Evolutionary conservation across 92 coral and sea anemone genomes (phyloP).

Genomic region (Palythoa grandis): DNA sequence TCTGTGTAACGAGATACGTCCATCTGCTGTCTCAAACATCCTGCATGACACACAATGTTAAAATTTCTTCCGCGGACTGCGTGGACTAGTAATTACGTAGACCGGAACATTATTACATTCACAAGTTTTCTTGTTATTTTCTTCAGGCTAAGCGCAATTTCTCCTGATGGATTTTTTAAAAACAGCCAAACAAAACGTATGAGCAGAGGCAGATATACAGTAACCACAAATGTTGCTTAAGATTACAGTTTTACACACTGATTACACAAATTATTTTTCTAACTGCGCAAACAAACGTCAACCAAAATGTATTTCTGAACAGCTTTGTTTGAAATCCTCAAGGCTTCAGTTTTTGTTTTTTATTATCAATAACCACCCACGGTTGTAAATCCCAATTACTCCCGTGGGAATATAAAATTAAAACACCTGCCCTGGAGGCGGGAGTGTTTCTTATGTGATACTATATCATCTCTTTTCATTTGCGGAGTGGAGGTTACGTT

Average conservation of each 20-base stretch:
- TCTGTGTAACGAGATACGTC: slow-evolving; percentile 16
- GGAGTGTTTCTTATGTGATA: too few species aligned
- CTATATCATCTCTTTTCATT: too few species aligned
- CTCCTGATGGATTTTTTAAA: not conserved
- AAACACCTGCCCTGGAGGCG: too few species aligned
- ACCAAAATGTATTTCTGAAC: not conserved
- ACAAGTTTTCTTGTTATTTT: not conserved
- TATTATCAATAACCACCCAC: not conserved
- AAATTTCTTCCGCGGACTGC: not conserved
- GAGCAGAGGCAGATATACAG: too few species aligned
- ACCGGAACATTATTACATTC: not conserved
- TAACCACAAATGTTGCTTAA: not conserved
- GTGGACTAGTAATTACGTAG: not conserved
- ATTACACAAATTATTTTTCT: not conserved
- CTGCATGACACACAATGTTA: not conserved
- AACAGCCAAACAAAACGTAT: not conserved
- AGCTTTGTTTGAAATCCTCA: not conserved
- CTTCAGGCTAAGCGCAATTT: not conserved
- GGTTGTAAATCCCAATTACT: too few species aligned
- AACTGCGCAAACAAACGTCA: not conserved
- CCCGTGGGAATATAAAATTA: too few species aligned
- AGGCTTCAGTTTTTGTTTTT: not conserved
- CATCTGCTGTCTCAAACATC: not conserved
- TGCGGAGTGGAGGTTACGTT: too few species aligned
- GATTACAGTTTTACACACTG: not conserved